Evolutionary conservation across 1,140 invertebrate genomes (phyloP), one percentile per base, ranked within the genome.

Genomic region (Heliconius congener): DNA sequence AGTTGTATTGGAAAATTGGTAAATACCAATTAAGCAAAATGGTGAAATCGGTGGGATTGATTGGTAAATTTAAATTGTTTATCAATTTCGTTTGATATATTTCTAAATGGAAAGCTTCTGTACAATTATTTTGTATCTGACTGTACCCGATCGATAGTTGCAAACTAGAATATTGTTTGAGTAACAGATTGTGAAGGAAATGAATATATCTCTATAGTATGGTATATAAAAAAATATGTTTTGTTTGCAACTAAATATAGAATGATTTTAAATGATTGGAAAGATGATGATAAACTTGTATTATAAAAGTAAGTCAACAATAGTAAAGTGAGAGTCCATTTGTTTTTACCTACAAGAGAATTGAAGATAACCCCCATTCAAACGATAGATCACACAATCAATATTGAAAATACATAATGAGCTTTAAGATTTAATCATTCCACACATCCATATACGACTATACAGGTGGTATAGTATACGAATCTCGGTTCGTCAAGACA

Each of bases 401-500:
- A 23, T 23, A 57, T 23, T 23, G n/a, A 57, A 23, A 57, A 23
- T 23, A n/a, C 55, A 23, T 57, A 57, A 57, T 11, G 8, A 57
- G 8, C 6, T 66, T 66, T 66, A 30, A 66, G 5, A 30, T 30
- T 66, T 66, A 66, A 66, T 30, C 23, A 66, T 66, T 66, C n/a
- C n/a, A 30, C 27, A 66, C 8, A 66, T 30, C 6, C 27, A 66
- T 5, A n/a, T 1, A 66, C 13, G n/a, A 13, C 27, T 27, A 2
- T 4, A 27, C 1, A 30, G n/a, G 11, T 66, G 27, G 23, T 27
- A 66, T 3, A 30, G 23, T 30, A 73, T 74, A 42, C 55, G 50
- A 73, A 80, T 42, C 42, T 81, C 70, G 74, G 46, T 79, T 76
- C 73, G 42, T 23, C 52, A 50, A 79, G 71, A 82, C 72, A 82